phyloP scores from a whole-genome alignment of 2,888 invertebrate genomes.

The Elmis aenea region DNA sequence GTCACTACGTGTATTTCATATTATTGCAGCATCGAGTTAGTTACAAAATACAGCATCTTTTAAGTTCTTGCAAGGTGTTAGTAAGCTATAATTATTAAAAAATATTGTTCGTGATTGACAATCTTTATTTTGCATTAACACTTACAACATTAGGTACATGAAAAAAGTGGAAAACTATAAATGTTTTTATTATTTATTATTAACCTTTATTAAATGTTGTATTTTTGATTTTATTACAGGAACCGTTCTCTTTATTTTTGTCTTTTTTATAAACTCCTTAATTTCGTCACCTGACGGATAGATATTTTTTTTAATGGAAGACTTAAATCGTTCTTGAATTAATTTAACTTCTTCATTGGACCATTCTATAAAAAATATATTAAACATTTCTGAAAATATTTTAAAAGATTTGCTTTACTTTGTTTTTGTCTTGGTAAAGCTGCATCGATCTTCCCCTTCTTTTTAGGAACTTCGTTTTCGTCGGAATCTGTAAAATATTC shows the following conservation, averaged over 20 bases:
- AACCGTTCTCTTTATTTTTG: conserved; percentile 9
- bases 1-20: background rate
- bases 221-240: conserved; percentile 13
- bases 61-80: background rate
- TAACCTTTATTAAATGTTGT: conserved; percentile 15
- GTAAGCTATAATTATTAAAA: background rate
- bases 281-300: conserved; percentile 12
- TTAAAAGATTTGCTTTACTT: conserved; percentile 1
- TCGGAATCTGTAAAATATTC: background rate
- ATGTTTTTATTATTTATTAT: conserved; percentile 1
- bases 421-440: conserved; percentile 1
- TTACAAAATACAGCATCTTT: background rate
- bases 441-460: background rate
- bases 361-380: conserved; percentile 7
- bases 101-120: background rate
- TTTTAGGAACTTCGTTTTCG: background rate
- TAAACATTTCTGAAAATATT: background rate
- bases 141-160: background rate
- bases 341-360: conserved; percentile 7
- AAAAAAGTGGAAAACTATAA: conserved; percentile 4
- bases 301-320: background rate
- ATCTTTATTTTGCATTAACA: too few species aligned
- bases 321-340: conserved; percentile 6
- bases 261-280: conserved; percentile 10
- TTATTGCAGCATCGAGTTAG: background rate